Conservation (phyloP, 2,113 vertebrate genomes). For the Mus spicilegus region DNA sequence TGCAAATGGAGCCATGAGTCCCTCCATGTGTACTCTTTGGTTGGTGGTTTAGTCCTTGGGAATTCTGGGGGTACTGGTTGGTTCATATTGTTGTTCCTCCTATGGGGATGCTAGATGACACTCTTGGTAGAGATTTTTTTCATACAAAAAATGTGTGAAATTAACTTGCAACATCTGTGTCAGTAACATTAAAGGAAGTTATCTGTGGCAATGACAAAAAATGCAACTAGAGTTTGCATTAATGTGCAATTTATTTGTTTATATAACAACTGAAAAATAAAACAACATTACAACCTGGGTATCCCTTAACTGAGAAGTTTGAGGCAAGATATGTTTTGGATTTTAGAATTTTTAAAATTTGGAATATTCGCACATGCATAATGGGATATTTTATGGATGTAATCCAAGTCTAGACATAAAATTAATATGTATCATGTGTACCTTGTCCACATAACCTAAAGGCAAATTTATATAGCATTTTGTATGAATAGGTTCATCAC, state of each 20-base stretch:
- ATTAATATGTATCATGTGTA: background rate
- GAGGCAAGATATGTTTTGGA: background rate
- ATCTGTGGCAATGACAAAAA: background rate
- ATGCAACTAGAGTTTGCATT: background rate
- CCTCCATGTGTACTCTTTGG: too few species aligned
- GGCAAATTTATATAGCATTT: background rate
- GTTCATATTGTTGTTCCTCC: too few species aligned
- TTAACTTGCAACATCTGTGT: background rate
- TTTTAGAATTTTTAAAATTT: background rate
- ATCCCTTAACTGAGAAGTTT: background rate
- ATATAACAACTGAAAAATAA: conserved; percentile 51
- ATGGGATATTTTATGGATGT: background rate
- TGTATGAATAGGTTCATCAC: background rate
- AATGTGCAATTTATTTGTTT: conserved; percentile 55
- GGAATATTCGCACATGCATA: background rate
- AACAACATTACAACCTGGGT: background rate
- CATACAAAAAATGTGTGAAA: background rate
- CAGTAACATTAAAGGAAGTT: conserved; percentile 35
- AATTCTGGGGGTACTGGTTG: too few species aligned
- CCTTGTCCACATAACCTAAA: background rate
- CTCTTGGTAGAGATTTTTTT: background rate
- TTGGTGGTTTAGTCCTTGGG: too few species aligned
- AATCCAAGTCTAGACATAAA: background rate
- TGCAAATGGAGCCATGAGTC: too few species aligned
- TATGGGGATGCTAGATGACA: background rate